phyloP scores from a whole-genome alignment of 2,888 invertebrate genomes.

The Agrochola circellaris region DNA sequence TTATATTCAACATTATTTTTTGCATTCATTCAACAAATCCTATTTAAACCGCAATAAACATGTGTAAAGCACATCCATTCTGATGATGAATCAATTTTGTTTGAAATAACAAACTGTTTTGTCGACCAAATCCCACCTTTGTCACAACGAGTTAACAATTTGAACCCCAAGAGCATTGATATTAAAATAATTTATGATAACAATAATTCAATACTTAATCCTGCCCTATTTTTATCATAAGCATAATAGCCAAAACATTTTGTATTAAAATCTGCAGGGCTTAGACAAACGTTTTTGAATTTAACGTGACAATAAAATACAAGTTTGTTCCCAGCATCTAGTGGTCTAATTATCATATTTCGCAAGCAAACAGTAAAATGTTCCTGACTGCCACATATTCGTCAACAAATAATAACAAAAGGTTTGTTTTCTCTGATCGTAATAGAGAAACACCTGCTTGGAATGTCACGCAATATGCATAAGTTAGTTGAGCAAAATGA shows the following conservation, averaged over 20 bases:
- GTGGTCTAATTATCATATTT: slow-evolving; percentile 73
- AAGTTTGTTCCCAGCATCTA: slow-evolving; percentile 65
- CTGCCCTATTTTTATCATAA: slow-evolving; percentile 57
- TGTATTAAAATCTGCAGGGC: slow-evolving; percentile 60
- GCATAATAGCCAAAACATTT: slow-evolving; percentile 66
- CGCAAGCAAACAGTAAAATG: slow-evolving; percentile 72
- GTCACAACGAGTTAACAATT: slow-evolving; percentile 72
- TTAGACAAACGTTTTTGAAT: slow-evolving; percentile 65
- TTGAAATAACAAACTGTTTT: slow-evolving; percentile 65
- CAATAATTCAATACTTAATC: slow-evolving; percentile 77
- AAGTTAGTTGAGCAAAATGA: slow-evolving; percentile 30
- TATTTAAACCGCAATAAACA: slow-evolving; percentile 34
- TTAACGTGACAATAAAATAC: slow-evolving; percentile 82
- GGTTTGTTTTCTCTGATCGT: slow-evolving; percentile 8
- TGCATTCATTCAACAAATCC: background rate
- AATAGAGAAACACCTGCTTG: slow-evolving; percentile 46
- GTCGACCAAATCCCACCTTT: slow-evolving; percentile 72
- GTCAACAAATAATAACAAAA: slow-evolving; percentile 36
- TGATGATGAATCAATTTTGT: slow-evolving; percentile 42
- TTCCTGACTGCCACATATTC: slow-evolving; percentile 34
- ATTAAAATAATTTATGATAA: slow-evolving; percentile 76
- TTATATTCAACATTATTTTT: background rate
- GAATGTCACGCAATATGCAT: slow-evolving; percentile 28
- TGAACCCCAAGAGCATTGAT: slow-evolving; percentile 68
- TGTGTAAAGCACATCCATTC: slow-evolving; percentile 31